Evolutionary conservation across 1,140 invertebrate species (phyloP).

Genomic region (Marisa cornuarietis): DNA sequence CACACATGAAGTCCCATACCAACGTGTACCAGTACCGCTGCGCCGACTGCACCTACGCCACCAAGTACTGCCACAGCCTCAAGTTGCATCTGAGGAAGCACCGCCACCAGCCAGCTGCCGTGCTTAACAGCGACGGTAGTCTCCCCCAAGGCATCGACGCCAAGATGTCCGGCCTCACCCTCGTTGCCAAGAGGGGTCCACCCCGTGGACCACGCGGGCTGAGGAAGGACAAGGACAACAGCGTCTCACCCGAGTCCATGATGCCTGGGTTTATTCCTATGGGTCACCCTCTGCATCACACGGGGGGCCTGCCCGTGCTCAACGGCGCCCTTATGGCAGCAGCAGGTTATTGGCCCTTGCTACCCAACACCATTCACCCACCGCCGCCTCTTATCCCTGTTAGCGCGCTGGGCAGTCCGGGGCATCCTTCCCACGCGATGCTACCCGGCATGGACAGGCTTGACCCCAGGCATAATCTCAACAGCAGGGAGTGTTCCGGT

Average conservation of each 20-base stretch:
- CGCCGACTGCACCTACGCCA: slow-evolving; percentile 93
- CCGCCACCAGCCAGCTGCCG: slow-evolving; percentile 74
- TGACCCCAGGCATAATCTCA: background rate
- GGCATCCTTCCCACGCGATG: slow-evolving; percentile 29
- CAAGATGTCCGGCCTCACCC: slow-evolving; percentile 55
- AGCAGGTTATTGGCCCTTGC: slow-evolving; percentile 57
- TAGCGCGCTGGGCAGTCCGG: slow-evolving; percentile 24
- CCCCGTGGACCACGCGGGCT: slow-evolving; percentile 62
- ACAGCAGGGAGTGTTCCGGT: background rate
- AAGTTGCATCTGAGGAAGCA: slow-evolving; percentile 96
- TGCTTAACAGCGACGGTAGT: slow-evolving; percentile 64
- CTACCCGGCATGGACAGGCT: slow-evolving; percentile 18
- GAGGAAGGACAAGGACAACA: slow-evolving; percentile 50
- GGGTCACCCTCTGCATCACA: slow-evolving; percentile 24
- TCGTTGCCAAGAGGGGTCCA: slow-evolving; percentile 58
- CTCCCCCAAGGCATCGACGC: slow-evolving; percentile 58
- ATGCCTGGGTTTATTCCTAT: slow-evolving; percentile 37
- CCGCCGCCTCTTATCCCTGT: slow-evolving; percentile 47
- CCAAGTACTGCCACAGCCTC: slow-evolving; percentile 97
- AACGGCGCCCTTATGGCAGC: slow-evolving; percentile 33
- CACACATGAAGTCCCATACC: slow-evolving; percentile 97
- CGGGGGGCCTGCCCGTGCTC: slow-evolving; percentile 21
- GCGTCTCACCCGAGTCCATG: slow-evolving; percentile 10
- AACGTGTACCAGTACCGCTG: slow-evolving; percentile 97
- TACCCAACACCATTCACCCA: slow-evolving; percentile 44